Evolutionary conservation across 2,888 invertebrate species (phyloP).

Genomic region (Oasisia sp.): DNA sequence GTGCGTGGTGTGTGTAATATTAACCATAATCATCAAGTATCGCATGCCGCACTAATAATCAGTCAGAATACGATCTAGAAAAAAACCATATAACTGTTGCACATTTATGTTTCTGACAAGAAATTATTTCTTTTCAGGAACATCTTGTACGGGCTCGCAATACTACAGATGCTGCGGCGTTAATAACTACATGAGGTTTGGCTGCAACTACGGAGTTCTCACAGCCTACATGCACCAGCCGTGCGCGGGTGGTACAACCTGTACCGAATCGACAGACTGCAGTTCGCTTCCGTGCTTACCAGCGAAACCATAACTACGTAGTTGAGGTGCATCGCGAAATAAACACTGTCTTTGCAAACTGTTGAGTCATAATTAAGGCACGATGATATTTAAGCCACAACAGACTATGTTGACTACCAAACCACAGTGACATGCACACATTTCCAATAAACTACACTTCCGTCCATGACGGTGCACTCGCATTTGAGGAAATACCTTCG

Average conservation of each 20-base stretch:
- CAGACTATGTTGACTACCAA: neutral
- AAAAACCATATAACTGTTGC: neutral
- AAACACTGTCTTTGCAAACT: neutral
- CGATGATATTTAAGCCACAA: neutral
- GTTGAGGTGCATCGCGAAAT: too few species aligned
- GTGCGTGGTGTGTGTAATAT: neutral
- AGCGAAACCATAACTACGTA: neutral
- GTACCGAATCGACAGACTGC: neutral
- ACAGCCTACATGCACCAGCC: neutral
- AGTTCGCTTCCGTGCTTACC: neutral
- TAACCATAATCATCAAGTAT: neutral
- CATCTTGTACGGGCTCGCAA: neutral
- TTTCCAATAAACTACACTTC: too few species aligned
- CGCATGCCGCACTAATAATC: neutral
- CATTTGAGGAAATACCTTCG: too few species aligned
- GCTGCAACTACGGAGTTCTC: neutral
- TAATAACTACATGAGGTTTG: neutral
- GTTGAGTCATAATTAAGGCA: neutral
- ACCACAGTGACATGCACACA: too few species aligned
- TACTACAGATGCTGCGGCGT: neutral
- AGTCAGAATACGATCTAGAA: neutral
- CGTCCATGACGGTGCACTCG: too few species aligned
- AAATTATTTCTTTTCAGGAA: neutral
- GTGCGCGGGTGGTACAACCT: neutral
- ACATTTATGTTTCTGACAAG: neutral